A percentile compares a stretch with the other conserved stretches of the same genome.
These are phyloP conservation scores for Phrynosoma platyrhinos DNA, from an alignment of 2,113 vertebrate genomes.

Conservation along the genomic window DNA sequence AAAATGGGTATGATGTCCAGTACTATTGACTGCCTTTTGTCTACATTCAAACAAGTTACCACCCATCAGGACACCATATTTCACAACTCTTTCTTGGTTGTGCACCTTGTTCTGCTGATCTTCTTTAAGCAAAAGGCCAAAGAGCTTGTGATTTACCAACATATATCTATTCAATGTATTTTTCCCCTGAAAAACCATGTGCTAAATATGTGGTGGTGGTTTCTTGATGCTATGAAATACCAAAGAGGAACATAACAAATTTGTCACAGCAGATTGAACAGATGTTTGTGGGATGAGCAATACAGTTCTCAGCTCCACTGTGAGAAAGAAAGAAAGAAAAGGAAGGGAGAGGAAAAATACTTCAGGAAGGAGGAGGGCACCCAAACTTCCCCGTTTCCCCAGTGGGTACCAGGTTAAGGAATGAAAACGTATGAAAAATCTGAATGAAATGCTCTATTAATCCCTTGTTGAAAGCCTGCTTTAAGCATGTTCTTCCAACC, in stretches of 20 bases:
- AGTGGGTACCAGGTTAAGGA: constrained; percentile 65
- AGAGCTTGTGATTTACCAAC: background rate
- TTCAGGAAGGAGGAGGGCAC: constrained; percentile 45
- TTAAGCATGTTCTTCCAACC: constrained; percentile 73
- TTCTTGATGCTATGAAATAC: constrained; percentile 7
- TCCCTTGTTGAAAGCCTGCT: constrained; percentile 71
- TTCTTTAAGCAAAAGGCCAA: constrained; percentile 23
- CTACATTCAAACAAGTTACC: background rate
- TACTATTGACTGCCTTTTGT: background rate
- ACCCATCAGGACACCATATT: background rate
- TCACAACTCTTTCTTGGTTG: background rate
- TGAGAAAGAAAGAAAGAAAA: background rate
- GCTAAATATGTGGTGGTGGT: constrained; percentile 33
- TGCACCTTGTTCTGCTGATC: constrained; percentile 8
- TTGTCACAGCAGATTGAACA: constrained; percentile 36
- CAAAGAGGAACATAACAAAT: constrained; percentile 52
- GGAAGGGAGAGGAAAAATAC: background rate
- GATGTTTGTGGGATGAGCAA: constrained; percentile 45
- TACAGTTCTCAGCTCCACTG: constrained; percentile 37
- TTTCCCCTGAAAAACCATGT: constrained; percentile 30
- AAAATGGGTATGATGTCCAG: too few relatives aligned
- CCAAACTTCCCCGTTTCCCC: constrained; percentile 58
- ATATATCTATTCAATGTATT: constrained; percentile 32
- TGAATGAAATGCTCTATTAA: constrained; percentile 73
- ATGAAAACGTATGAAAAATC: constrained; percentile 67